Percentiles rank a stretch among this genome's conserved stretches.
These are phyloP conservation scores for Isaurus tuberculatus DNA, from an alignment of 92 coral and sea anemone species.

Conservation along the genomic window DNA sequence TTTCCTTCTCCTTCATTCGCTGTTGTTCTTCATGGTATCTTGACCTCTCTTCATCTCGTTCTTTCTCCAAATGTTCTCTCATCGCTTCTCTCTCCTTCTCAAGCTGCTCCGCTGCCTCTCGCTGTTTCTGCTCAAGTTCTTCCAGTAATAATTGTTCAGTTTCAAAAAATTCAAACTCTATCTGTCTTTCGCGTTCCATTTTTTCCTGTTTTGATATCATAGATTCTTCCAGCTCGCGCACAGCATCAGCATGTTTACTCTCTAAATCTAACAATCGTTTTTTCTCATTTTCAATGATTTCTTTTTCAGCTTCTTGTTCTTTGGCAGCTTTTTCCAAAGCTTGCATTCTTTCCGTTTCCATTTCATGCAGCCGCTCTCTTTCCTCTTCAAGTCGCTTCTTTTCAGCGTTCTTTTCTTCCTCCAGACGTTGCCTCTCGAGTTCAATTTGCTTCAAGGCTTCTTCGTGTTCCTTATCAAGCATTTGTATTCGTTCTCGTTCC, in stretches of 20 bases:
- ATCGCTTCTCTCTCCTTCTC: slow-evolving; percentile 85
- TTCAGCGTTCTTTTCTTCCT: slow-evolving; percentile 90
- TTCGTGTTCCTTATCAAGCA: slow-evolving; percentile 85
- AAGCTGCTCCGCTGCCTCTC: slow-evolving; percentile 96
- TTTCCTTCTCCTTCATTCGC: slow-evolving; percentile 76
- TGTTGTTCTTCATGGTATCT: slow-evolving; percentile 75
- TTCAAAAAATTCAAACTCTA: slow-evolving; percentile 97
- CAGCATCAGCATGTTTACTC: slow-evolving; percentile 83
- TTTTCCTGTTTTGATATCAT: slow-evolving; percentile 97
- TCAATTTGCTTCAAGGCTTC: slow-evolving; percentile 85
- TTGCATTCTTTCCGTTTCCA: slow-evolving; percentile 85
- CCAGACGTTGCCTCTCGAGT: slow-evolving; percentile 80
- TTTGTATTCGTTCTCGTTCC: slow-evolving; percentile 84
- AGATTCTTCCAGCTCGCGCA: slow-evolving; percentile 88
- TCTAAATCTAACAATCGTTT: slow-evolving; percentile 85
- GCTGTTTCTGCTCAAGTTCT: slow-evolving; percentile 95
- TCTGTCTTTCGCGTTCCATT: slow-evolving; percentile 97
- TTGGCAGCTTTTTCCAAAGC: slow-evolving; percentile 88
- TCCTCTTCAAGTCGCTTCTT: slow-evolving; percentile 82
- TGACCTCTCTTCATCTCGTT: slow-evolving; percentile 83
- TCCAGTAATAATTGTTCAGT: slow-evolving; percentile 95
- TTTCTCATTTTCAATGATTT: slow-evolving; percentile 86
- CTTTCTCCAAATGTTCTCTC: slow-evolving; percentile 84
- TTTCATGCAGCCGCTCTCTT: slow-evolving; percentile 71
- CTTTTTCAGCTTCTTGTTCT: slow-evolving; percentile 91